Evolutionary conservation across 2,113 vertebrate genomes (phyloP).

Genomic region (Laterallus jamaicensis): DNA sequence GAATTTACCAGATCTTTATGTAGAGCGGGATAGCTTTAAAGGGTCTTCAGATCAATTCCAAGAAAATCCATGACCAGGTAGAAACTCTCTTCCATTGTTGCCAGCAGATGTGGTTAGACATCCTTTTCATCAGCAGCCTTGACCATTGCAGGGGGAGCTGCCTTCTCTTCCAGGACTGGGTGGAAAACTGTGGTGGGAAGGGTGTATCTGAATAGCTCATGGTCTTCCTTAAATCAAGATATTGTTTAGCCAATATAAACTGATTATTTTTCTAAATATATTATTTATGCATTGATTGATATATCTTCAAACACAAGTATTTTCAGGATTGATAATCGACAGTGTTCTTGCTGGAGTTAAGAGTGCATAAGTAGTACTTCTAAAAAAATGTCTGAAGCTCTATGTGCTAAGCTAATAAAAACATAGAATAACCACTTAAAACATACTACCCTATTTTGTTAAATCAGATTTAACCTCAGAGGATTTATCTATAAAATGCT

Average conservation of each 20-base stretch:
- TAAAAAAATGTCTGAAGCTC: not conserved
- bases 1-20: not conserved
- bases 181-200: not conserved
- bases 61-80: not conserved
- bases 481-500: not conserved
- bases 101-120: not conserved
- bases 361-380: not conserved
- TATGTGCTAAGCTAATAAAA: not conserved
- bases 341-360: not conserved
- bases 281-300: not conserved
- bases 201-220: fast-evolving
- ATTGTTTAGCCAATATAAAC: not conserved
- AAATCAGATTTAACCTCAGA: not conserved
- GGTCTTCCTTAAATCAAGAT: not conserved
- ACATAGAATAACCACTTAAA: not conserved
- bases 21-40: not conserved
- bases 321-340: not conserved
- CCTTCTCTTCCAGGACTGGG: not conserved
- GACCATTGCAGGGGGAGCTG: not conserved
- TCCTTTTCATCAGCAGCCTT: not conserved
- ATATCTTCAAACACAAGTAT: not conserved
- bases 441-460: not conserved
- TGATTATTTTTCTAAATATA: not conserved
- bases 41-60: not conserved
- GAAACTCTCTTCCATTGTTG: not conserved